These are phyloP conservation scores for Rhinopomastus cyanomelas DNA, from an alignment of 2,113 vertebrate species.

Conservation along the genomic window DNA sequence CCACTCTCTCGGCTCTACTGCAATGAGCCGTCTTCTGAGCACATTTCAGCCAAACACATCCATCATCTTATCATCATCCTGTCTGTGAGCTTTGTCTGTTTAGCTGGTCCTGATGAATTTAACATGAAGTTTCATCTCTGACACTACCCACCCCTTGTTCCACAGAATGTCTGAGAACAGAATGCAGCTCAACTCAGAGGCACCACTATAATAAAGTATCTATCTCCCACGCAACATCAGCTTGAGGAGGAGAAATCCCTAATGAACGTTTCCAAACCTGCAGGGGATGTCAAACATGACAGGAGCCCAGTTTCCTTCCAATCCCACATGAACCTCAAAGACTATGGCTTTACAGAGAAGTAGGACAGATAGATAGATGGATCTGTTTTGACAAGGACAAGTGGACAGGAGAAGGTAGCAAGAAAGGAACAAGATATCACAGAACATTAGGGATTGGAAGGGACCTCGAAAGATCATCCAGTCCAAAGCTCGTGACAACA, in stretches of 20 bases:
- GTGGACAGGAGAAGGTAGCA: not conserved
- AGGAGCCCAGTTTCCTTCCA: not conserved
- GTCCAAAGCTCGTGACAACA: no score
- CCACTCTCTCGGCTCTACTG: not conserved
- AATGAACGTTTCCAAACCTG: not conserved
- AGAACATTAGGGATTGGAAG: no score
- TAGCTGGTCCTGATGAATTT: not conserved
- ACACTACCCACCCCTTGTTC: not conserved
- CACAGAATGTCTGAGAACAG: not conserved
- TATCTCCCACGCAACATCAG: not conserved
- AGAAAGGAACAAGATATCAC: not conserved
- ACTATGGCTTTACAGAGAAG: not conserved
- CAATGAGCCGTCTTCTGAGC: not conserved
- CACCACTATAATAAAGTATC: constrained; percentile 9
- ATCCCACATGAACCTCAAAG: not conserved
- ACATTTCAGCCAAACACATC: not conserved
- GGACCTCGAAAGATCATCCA: no score
- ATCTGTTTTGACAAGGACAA: constrained; percentile 10
- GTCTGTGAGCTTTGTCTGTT: not conserved
- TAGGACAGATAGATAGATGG: not conserved
- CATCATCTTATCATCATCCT: not conserved
- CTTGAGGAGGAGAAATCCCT: not conserved
- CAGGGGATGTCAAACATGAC: not conserved
- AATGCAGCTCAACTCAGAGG: not conserved
- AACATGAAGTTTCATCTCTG: not conserved